A percentile compares a stretch with the other conserved stretches of the same genome.
Evolutionary conservation across 2,113 vertebrate species (phyloP).

Genomic region (Aldabrachelys gigantea): DNA sequence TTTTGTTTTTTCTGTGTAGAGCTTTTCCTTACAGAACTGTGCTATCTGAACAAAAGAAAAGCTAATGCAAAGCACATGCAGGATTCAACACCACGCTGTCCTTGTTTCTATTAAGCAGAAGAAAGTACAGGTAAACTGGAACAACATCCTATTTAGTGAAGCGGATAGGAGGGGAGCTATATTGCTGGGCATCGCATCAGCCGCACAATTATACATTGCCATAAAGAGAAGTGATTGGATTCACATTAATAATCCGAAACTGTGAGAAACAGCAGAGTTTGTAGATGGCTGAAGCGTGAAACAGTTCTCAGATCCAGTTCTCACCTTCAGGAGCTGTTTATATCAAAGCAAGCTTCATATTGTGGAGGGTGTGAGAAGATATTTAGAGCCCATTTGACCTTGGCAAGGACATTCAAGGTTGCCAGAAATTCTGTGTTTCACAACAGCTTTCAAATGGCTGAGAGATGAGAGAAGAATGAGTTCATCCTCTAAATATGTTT

Average conservation of each 20-base stretch:
- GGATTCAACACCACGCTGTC: not conserved
- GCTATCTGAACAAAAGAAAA: not conserved
- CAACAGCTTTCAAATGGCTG: slow-evolving; percentile 35
- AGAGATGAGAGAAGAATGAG: slow-evolving; percentile 22
- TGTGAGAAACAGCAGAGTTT: fast-evolving
- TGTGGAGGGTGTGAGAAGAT: not conserved
- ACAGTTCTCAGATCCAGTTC: not conserved
- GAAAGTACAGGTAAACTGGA: not conserved
- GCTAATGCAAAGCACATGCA: not conserved
- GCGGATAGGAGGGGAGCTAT: not conserved
- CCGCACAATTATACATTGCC: not conserved
- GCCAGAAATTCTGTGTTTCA: slow-evolving; percentile 52
- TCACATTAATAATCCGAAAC: not conserved
- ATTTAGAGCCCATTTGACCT: slow-evolving; percentile 61
- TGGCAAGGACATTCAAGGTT: slow-evolving; percentile 52
- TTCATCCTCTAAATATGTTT: slow-evolving; percentile 1
- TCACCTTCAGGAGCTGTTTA: slow-evolving; percentile 21
- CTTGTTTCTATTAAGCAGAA: not conserved
- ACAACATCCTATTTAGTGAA: not conserved
- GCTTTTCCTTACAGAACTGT: slow-evolving; percentile 9
- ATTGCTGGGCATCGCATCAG: not conserved
- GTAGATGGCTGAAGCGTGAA: not conserved
- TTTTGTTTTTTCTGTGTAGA: not conserved
- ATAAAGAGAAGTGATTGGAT: not conserved
- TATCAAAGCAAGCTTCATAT: not conserved